Evolutionary conservation across 1,140 invertebrate genomes (phyloP), one percentile per base, ranked within the genome.

Genomic region (Pogonognathellus flavescens): DNA sequence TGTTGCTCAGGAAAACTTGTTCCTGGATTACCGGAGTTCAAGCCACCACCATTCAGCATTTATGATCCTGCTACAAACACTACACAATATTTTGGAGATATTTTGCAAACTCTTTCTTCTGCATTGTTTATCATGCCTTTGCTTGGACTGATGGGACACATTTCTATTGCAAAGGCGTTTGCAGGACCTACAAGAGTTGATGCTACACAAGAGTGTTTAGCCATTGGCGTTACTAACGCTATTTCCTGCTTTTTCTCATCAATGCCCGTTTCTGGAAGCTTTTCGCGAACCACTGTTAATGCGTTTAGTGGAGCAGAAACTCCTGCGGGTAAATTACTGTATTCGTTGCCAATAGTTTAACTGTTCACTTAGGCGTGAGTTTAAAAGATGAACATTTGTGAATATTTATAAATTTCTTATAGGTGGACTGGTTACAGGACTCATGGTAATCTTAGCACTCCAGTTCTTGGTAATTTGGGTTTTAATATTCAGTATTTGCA

Each of bases 241-340:
- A 90, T 97, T 16, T 96, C 97, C 1, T 95, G 96, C 0, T 98
- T 98, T 90, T 94, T 97, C n/a, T 94, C 94, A 11, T 96, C 97
- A 0, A 96, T 97, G 93, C 97, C 97, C 0, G 94, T 98, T 7
- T 98, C 97, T 3, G 97, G 96, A 0, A 97, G 96, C 0, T 97
- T 97, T 90, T 96, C 95, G 2, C 92, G 96, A 85, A 97, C 96
- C 82, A 97, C 97, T 49, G 96, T 99, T 0, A 98, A 98, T 91
- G 95, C 97, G 89, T 96, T 96, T 10, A 97, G 96, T 90, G 97
- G 97, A 20, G 97, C 98, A 0, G 92, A 93, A 89, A 97, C 97
- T 0, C 94, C 96, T 2, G 93, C 96, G 82, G 96, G 96, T 81
- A 83, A 82, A 62, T 4, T 57, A 13, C 20, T 14, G 31, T 11